A percentile compares a stretch with the other conserved stretches of the same genome.
Conservation (phyloP, 2,888 invertebrate species). For the Ecdyonurus torrentis region DNA sequence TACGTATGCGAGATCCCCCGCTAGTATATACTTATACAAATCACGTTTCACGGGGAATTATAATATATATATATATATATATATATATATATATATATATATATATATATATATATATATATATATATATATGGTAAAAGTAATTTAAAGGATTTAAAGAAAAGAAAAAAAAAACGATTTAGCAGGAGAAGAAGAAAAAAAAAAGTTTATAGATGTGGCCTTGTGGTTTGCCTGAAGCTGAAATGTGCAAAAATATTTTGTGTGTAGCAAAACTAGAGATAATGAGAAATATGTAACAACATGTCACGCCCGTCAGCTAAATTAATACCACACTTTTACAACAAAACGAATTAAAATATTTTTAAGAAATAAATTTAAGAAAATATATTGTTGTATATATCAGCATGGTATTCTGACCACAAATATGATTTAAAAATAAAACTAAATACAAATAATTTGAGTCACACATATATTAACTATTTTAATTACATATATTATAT, state of each 20-base stretch:
- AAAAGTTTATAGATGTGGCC: too few relatives aligned
- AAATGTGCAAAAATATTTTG: too few relatives aligned
- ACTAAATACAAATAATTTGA: too few relatives aligned
- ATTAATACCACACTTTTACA: background rate
- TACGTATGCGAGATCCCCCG: too few relatives aligned
- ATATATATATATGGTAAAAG: background rate
- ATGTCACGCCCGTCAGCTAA: background rate
- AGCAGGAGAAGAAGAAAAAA: too few relatives aligned
- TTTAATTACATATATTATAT: too few relatives aligned
- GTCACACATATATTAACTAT: background rate
- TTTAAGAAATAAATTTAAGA: background rate
- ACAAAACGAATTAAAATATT: background rate
- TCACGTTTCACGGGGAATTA: too few relatives aligned
- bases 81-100: background rate
- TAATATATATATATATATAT: background rate
- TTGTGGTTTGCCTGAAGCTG: too few relatives aligned
- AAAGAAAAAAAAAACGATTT: too few relatives aligned
- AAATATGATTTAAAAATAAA: background rate
- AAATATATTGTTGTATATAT: background rate
- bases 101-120: background rate
- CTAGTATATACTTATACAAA: too few relatives aligned
- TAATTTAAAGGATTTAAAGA: too few relatives aligned
- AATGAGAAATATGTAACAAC: background rate
- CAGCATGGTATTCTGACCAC: background rate
- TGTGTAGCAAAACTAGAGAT: too few relatives aligned